A percentile compares a stretch with the other conserved stretches of the same genome.
phyloP scores from a whole-genome alignment of 2,888 invertebrate genomes.

The Pycnomerus fuliginosus region DNA sequence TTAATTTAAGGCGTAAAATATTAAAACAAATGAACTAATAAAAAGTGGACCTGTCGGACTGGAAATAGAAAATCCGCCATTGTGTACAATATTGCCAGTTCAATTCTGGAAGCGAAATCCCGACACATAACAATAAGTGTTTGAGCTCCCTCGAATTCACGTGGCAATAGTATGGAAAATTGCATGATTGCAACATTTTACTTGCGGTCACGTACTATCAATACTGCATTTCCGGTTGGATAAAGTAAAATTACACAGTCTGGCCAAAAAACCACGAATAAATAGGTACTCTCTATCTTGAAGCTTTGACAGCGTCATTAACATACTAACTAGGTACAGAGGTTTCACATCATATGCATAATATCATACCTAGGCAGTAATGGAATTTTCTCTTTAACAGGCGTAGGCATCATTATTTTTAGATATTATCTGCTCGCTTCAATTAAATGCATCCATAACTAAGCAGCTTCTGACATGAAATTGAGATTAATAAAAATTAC shows the following conservation, averaged over 20 bases:
- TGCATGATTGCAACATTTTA: constrained; percentile 12
- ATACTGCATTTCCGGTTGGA: constrained; percentile 10
- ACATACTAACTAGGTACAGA: neutral
- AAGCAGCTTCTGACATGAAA: neutral
- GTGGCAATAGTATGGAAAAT: constrained; percentile 14
- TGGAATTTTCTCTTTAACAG: too few relatives aligned
- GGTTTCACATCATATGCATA: neutral
- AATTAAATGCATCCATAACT: neutral
- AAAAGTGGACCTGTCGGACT: neutral
- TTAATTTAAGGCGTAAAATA: too few relatives aligned
- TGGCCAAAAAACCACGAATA: neutral
- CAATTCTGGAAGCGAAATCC: constrained; percentile 3
- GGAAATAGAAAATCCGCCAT: constrained; percentile 11
- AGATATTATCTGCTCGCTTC: neutral
- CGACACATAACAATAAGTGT: constrained; percentile 8
- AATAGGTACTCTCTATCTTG: too few relatives aligned
- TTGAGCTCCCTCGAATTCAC: constrained; percentile 2
- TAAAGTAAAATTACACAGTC: constrained; percentile 1
- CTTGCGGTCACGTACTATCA: constrained; percentile 15
- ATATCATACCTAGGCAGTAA: neutral
- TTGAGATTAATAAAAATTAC: too few relatives aligned
- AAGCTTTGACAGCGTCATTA: neutral
- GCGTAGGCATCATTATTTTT: neutral
- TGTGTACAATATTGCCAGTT: constrained; percentile 4
- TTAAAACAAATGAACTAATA: too few relatives aligned